These are phyloP conservation scores for Nymphalis urticae DNA, from an alignment of 2,888 invertebrate genomes.

Conservation along the genomic window DNA sequence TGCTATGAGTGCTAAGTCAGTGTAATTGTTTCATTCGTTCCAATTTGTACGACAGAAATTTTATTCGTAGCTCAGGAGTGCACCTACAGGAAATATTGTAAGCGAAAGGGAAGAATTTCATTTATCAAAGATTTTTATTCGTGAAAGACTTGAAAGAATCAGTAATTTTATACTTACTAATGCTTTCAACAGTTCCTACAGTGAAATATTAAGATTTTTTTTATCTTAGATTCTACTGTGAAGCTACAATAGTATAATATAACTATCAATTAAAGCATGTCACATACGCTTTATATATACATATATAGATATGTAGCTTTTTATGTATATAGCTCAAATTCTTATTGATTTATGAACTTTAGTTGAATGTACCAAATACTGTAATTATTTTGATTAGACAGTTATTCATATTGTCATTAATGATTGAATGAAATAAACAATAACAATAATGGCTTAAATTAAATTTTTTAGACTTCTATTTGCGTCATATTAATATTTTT, in stretches of 20 bases:
- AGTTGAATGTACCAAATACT: too few species aligned
- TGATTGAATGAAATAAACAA: too few species aligned
- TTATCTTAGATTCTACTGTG: background rate
- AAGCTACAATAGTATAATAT: too few species aligned
- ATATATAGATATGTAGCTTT: too few species aligned
- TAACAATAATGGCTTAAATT: too few species aligned
- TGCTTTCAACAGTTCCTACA: conserved; percentile 16
- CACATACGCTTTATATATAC: too few species aligned
- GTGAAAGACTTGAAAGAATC: conserved; percentile 49
- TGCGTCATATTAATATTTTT: background rate
- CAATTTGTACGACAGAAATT: conserved; percentile 51
- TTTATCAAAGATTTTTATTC: conserved; percentile 53
- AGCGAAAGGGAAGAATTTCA: conserved; percentile 52
- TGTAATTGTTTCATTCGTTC: conserved; percentile 37
- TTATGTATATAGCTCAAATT: too few species aligned
- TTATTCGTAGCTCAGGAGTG: conserved; percentile 45
- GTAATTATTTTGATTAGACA: background rate
- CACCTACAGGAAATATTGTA: conserved; percentile 35
- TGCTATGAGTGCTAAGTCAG: conserved; percentile 27
- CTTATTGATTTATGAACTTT: too few species aligned
- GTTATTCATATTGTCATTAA: too few species aligned
- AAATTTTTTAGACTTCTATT: too few species aligned
- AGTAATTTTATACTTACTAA: conserved; percentile 48
- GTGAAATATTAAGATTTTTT: background rate
- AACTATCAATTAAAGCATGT: too few species aligned